Base-by-base conservation (phyloP, 23 tunicate species). In the Halocynthia aurantium region DNA sequence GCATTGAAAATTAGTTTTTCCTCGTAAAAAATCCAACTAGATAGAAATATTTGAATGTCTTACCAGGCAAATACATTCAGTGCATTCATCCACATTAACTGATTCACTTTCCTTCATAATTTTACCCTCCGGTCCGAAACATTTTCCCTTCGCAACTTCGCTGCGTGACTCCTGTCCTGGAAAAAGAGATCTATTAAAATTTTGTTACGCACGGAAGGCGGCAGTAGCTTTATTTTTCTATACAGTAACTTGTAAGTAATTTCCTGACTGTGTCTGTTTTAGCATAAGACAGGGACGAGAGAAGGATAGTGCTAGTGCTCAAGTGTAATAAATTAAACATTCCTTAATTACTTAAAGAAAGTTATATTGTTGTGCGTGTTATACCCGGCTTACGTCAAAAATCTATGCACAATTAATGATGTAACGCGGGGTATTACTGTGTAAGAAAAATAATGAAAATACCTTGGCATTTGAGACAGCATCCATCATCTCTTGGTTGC, bases 1-100 rank as follows among this genome's bases (percentile, higher is more conserved):
- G 64, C 17, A 58, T 58, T 58, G 63, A 5, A 52, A 53, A 79
- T 44, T 49, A 17, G 51, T 72, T 44, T 72, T 72, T 58, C 4
- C 15, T 2, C 63, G 63, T 4, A 2, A 58, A 2, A 15, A 58
- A 57, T 10, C 4, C 1, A 58, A 58, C 63, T 58, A 31, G 1
- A 0, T 2, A 2, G 17, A 58, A n/a, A 13, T 13, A 58, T 13
- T 1, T 1, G 17, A 58, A 65, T 65, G 10, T 20, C 77, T 15
- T n/a, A 86, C 98, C 98, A 53, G 15, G 66, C 98, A 92, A 19
- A 17, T 53, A 58, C 98, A 92, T 21, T 77, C 68, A 6, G 98
- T 92, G 74, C 98, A 92, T 10, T 73, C 69, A 75, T 92, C 98
- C 9, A 82, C 53, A 5, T 5, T 52, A 15, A 82, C 54, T 57